Evolutionary conservation across 1,140 invertebrate genomes (phyloP).

Genomic region (Lanistes nyassanus): DNA sequence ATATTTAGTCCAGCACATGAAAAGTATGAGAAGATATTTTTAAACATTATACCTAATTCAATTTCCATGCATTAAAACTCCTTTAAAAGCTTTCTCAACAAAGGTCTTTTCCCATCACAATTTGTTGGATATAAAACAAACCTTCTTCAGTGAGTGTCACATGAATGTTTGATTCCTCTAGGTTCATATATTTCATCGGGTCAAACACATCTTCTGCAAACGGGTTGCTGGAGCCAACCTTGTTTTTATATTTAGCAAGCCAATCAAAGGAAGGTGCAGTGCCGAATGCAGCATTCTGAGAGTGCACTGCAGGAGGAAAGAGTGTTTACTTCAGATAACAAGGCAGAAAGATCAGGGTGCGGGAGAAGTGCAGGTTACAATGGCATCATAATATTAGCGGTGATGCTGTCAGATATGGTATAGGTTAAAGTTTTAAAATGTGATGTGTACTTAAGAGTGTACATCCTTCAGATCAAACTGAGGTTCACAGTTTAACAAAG

Average conservation of each 20-base stretch:
- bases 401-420: neutral
- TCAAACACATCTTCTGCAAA: constrained; percentile 61
- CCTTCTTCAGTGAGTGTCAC: constrained; percentile 68
- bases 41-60: too few relatives aligned
- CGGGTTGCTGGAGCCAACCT: constrained; percentile 38
- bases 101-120: neutral
- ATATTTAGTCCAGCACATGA: too few relatives aligned
- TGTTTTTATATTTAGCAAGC: constrained; percentile 51
- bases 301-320: constrained; percentile 49
- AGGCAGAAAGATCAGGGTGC: neutral
- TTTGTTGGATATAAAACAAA: too few relatives aligned
- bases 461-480: neutral
- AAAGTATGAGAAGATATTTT: too few relatives aligned
- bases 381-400: neutral
- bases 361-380: neutral
- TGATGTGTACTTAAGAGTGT: neutral
- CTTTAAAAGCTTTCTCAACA: constrained; percentile 10
- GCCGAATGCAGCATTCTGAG: constrained; percentile 60
- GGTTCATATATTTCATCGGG: constrained; percentile 54
- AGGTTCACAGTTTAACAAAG: neutral
- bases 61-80: constrained; percentile 2
- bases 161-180: constrained; percentile 50
- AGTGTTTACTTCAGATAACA: constrained; percentile 5
- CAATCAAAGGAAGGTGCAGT: constrained; percentile 65
- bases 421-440: neutral